These are phyloP conservation scores for Gephyroberyx darwinii DNA, from an alignment of 2,797 vertebrate genomes.

Conservation along the genomic window DNA sequence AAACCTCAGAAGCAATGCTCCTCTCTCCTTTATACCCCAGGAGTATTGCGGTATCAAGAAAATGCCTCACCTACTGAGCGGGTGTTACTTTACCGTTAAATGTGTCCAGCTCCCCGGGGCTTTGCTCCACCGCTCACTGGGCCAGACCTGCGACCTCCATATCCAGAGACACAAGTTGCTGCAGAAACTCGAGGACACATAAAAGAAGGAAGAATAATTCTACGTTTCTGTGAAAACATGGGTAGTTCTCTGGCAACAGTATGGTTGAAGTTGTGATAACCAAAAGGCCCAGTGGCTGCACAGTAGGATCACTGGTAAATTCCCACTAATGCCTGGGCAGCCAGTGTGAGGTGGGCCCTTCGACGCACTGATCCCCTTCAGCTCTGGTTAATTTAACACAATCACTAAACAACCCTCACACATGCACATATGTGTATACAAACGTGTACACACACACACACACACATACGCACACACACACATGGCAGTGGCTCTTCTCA, in stretches of 20 bases:
- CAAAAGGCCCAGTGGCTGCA: constrained; percentile 19
- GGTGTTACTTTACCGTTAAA: neutral
- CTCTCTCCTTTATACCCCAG: constrained; percentile 9
- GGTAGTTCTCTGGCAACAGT: constrained; percentile 10
- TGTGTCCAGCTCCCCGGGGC: neutral
- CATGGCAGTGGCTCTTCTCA: constrained; percentile 60
- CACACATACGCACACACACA: constrained; percentile 35
- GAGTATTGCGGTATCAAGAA: constrained; percentile 43
- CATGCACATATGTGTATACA: constrained; percentile 25
- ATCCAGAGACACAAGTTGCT: constrained; percentile 1
- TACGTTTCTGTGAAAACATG: constrained; percentile 9
- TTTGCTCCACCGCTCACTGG: neutral
- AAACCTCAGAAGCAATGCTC: constrained; percentile 34
- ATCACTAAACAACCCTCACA: constrained; percentile 58
- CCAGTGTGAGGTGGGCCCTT: constrained; percentile 58
- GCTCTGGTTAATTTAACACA: constrained; percentile 75
- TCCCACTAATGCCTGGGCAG: constrained; percentile 58
- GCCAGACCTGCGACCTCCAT: neutral
- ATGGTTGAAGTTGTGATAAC: constrained; percentile 3
- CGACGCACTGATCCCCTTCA: constrained; percentile 58
- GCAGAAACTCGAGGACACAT: constrained; percentile 1
- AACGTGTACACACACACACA: constrained; percentile 33
- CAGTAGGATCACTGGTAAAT: constrained; percentile 47
- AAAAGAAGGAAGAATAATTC: neutral
- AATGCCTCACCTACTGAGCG: constrained; percentile 24